phyloP scores from a whole-genome alignment of 2,113 vertebrate genomes.

The Spea multiplicata region DNA sequence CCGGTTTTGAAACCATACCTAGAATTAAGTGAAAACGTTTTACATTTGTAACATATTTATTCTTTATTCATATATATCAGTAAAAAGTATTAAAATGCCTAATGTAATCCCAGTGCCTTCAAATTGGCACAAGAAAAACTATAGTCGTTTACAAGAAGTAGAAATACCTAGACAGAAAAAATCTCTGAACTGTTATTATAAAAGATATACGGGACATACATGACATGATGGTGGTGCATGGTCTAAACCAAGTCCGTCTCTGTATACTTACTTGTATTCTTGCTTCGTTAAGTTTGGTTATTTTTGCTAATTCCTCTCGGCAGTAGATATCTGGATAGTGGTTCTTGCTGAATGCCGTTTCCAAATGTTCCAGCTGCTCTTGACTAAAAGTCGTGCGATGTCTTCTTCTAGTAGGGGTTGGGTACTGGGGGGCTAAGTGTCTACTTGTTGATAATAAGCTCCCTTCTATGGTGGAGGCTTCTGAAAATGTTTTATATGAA shows the following conservation, averaged over 20 bases:
- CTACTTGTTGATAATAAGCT: constrained; percentile 45
- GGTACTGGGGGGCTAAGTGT: constrained; percentile 56
- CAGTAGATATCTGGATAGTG: constrained; percentile 89
- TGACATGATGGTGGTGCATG: no score
- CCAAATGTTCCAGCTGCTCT: constrained; percentile 81
- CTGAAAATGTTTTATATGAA: constrained; percentile 57
- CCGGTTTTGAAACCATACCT: constrained; percentile 94
- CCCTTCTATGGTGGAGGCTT: constrained; percentile 38
- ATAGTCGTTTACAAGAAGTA: no score
- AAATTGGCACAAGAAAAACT: no score
- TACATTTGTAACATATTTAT: no score
- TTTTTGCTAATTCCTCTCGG: constrained; percentile 77
- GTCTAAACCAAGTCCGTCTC: background rate
- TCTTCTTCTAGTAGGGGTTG: constrained; percentile 72
- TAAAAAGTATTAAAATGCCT: background rate
- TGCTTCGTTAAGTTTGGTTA: constrained; percentile 84
- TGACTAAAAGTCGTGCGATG: constrained; percentile 87
- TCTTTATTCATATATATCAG: no score
- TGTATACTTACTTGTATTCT: constrained; percentile 76
- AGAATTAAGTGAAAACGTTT: constrained; percentile 17
- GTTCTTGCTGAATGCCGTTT: constrained; percentile 78
- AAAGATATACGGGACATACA: no score
- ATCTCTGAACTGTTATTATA: no score
- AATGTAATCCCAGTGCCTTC: no score
- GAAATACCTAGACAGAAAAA: no score